Conservation (phyloP, 2,888 invertebrate genomes). For the Rhynchonema sp. region DNA sequence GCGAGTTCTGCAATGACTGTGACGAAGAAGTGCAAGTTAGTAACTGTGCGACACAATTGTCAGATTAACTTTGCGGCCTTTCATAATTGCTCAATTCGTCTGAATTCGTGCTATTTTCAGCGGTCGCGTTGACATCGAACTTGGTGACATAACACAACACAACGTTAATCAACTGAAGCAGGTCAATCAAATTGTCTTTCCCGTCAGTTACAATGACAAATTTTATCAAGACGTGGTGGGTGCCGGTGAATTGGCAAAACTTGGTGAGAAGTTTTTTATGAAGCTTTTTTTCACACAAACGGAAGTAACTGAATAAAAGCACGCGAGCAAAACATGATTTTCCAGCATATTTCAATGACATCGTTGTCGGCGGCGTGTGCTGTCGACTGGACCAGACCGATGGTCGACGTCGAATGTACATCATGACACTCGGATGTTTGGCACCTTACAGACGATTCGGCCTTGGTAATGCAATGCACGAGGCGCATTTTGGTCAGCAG, state of each 20-base stretch:
- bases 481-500: neutral
- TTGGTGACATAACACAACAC: slow-evolving; percentile 95
- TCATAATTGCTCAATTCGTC: too few relatives aligned
- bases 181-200: slow-evolving; percentile 89
- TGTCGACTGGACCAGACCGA: slow-evolving; percentile 74
- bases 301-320: too few relatives aligned
- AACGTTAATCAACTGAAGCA: slow-evolving; percentile 94
- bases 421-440: slow-evolving; percentile 95
- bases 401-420: slow-evolving; percentile 52
- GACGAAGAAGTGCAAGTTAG: too few relatives aligned
- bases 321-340: too few relatives aligned
- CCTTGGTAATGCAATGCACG: neutral
- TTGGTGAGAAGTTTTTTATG: too few relatives aligned
- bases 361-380: slow-evolving; percentile 97
- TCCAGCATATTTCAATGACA: slow-evolving; percentile 89
- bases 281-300: too few relatives aligned
- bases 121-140: slow-evolving; percentile 45
- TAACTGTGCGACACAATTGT: too few relatives aligned
- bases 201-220: slow-evolving; percentile 95
- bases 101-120: too few relatives aligned
- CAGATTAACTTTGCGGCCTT: too few relatives aligned
- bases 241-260: slow-evolving; percentile 85
- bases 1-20: too few relatives aligned
- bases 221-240: slow-evolving; percentile 97
- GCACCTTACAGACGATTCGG: slow-evolving; percentile 69